These are phyloP conservation scores for Hirudo medicinalis DNA, from an alignment of 1,140 invertebrate genomes.

Conservation along the genomic window DNA sequence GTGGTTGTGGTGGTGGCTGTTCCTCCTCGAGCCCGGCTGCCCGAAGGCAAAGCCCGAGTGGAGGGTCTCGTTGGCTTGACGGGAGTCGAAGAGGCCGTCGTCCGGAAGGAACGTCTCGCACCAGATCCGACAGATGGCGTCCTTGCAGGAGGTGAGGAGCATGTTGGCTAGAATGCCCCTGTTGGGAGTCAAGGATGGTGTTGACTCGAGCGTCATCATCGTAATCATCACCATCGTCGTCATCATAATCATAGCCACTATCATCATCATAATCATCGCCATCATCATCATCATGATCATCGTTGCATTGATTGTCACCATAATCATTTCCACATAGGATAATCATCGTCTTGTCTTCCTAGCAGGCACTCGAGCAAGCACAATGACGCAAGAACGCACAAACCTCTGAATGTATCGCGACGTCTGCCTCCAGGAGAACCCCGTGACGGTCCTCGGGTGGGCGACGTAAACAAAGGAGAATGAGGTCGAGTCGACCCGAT, in stretches of 20 bases:
- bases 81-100: conserved; percentile 68
- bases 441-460: conserved; percentile 85
- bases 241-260: too few relatives aligned
- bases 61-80: conserved; percentile 42
- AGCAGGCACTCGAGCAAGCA: too few relatives aligned
- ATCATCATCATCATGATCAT: too few relatives aligned
- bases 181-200: conserved; percentile 28
- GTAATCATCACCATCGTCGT: too few relatives aligned
- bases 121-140: conserved; percentile 97
- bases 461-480: conserved; percentile 87
- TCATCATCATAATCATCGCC: too few relatives aligned
- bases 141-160: conserved; percentile 89
- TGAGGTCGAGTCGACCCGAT: conserved; percentile 33
- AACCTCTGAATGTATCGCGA: conserved; percentile 98
- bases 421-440: conserved; percentile 89
- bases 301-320: too few relatives aligned
- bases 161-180: conserved; percentile 92
- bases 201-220: too few relatives aligned
- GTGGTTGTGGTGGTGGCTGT: conserved; percentile 73
- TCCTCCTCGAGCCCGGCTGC: not conserved
- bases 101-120: conserved; percentile 90
- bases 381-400: conserved; percentile 23
- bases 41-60: too few relatives aligned
- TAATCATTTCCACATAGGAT: too few relatives aligned
- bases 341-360: not conserved